Evolutionary conservation across 2,113 vertebrate species (phyloP), one percentile per base, ranked within the genome.

Genomic region (Rhea pennata): DNA sequence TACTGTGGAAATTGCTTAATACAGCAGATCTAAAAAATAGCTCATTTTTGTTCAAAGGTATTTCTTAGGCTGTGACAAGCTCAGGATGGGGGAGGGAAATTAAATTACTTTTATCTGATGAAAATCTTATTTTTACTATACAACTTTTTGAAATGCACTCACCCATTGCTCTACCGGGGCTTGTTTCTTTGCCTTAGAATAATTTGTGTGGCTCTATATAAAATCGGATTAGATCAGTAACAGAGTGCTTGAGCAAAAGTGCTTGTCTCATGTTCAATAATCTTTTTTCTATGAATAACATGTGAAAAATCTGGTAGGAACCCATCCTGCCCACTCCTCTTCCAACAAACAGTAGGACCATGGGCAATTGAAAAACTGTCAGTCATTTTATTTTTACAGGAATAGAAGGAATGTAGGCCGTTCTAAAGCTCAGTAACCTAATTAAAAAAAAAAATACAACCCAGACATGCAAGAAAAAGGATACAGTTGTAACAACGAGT

Each of bases 1-100:
- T 86, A 92, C 90, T 95, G 96, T 92, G 91, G 90, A 96, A 98
- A 97, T 96, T 87, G 92, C 95, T 96, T 94, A 71, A 97, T 94
- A 84, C 51, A 71, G 88, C 53, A 90, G 94, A 93, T 95, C 59
- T 89, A 54, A 81, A 91, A 92, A 88, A 93, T 7, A 93, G 26
- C 51, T 75, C 61, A 36, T 13, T 93, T 92, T 95, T 94, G 61
- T 93, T 95, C 88, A 96, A 94, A 97, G 97, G 88, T 92, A 96
- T 94, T 94, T 96, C 51, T 96, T 61, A 84, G 90, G 51, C 67
- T 93, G 50, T 91, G 85, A 85, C 12, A 56, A 71, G 65, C 64
- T 29, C 51, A 64, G 74, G 76, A 46, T 3, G 39, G 46, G 40
- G 9, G 24, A 27, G 76, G 88, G 64, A 96, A 81, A 97, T 90